A percentile compares a stretch with the other conserved stretches of the same genome.
Conservation (phyloP, 1,140 invertebrate genomes). For the Frieseomelitta varia region DNA sequence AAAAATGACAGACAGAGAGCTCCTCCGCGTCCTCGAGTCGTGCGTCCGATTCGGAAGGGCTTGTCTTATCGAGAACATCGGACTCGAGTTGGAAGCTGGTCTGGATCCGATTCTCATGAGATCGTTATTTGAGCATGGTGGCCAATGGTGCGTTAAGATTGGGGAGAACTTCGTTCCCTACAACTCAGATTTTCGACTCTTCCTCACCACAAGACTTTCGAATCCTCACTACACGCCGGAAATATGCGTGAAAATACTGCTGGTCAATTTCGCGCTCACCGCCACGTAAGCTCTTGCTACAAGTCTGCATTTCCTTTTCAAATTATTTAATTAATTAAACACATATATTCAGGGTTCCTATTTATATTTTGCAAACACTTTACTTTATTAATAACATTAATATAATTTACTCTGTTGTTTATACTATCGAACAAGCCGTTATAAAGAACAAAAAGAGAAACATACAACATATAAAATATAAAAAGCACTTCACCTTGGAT, state of each 20-base stretch:
- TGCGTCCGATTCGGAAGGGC: slow-evolving; percentile 88
- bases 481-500: too few relatives aligned
- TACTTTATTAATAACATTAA: too few relatives aligned
- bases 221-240: slow-evolving; percentile 90
- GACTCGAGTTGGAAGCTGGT: slow-evolving; percentile 85
- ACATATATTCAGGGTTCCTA: too few relatives aligned
- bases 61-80: slow-evolving; percentile 86
- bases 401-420: too few relatives aligned
- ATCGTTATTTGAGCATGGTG: slow-evolving; percentile 81
- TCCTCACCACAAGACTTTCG: slow-evolving; percentile 87
- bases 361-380: too few relatives aligned
- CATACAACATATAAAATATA: too few relatives aligned
- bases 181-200: slow-evolving; percentile 85
- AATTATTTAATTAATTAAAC: too few relatives aligned
- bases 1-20: slow-evolving; percentile 87
- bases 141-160: slow-evolving; percentile 81
- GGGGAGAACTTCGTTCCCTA: slow-evolving; percentile 87
- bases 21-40: slow-evolving; percentile 87
- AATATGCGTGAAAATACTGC: slow-evolving; percentile 85
- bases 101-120: slow-evolving; percentile 85
- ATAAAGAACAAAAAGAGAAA: too few relatives aligned
- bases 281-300: slow-evolving; percentile 80
- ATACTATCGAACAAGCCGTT: too few relatives aligned
- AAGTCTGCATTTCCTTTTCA: too few relatives aligned
- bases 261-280: slow-evolving; percentile 88